Conservation (phyloP, 1,140 invertebrate species). For the Hetaerina americana region DNA sequence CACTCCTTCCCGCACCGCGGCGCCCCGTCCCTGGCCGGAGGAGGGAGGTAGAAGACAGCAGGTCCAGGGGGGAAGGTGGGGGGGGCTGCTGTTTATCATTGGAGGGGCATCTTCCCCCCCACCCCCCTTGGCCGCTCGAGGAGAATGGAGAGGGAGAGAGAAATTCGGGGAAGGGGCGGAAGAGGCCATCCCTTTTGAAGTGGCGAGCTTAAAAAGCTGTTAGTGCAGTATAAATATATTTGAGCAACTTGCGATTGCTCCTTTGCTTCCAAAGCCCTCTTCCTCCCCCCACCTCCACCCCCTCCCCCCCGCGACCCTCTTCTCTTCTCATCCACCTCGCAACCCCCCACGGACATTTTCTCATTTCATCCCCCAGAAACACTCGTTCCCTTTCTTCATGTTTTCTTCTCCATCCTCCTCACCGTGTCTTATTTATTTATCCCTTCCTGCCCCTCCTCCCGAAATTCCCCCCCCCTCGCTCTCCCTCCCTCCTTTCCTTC, state of each 20-base stretch:
- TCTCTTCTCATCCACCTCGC: not conserved
- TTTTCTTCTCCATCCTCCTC: not conserved
- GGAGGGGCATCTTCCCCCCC: too few relatives aligned
- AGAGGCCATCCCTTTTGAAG: not conserved
- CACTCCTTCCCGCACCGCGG: too few relatives aligned
- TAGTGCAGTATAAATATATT: slow-evolving; percentile 1
- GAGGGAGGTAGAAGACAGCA: too few relatives aligned
- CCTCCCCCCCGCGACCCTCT: not conserved
- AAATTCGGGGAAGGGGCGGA: too few relatives aligned
- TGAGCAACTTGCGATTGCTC: not conserved
- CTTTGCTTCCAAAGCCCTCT: not conserved
- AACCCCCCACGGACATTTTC: not conserved
- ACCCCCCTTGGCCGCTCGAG: too few relatives aligned
- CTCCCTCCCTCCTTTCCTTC: not conserved
- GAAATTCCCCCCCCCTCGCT: not conserved
- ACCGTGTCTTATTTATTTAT: not conserved
- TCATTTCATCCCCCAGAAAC: not conserved
- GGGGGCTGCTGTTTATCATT: too few relatives aligned
- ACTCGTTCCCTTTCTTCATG: not conserved
- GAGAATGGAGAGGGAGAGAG: too few relatives aligned
- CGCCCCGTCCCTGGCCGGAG: too few relatives aligned
- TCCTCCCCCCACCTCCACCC: not conserved
- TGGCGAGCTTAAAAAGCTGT: not conserved
- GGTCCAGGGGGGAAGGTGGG: too few relatives aligned
- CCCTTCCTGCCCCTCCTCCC: not conserved